phyloP scores from a whole-genome alignment of 37 sponge, comb jelly and placozoan species.

The Aphrocallistes beatrix region DNA sequence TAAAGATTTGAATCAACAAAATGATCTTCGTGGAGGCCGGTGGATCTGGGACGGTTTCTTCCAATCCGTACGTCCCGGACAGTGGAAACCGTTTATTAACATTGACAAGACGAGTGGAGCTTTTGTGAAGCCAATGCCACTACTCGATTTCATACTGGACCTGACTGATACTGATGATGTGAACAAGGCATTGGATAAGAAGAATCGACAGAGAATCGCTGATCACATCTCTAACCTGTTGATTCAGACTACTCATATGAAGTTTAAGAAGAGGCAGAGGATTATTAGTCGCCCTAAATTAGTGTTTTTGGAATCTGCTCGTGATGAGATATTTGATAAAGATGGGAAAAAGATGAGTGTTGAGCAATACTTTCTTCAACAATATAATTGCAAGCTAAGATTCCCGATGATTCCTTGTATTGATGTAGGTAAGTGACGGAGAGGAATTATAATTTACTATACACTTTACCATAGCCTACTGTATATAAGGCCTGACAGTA shows the following conservation, averaged over 20 bases:
- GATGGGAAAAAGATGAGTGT: not conserved
- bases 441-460: not conserved
- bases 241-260: not conserved
- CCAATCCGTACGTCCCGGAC: not conserved
- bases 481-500: too few species aligned
- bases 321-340: constrained; percentile 5
- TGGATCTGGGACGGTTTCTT: constrained; percentile 11
- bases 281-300: not conserved
- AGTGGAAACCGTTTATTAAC: not conserved
- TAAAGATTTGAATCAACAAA: not conserved
- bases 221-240: not conserved
- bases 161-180: not conserved
- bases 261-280: not conserved
- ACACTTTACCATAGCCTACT: not conserved
- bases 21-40: not conserved
- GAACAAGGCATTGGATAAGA: not conserved
- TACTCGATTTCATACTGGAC: not conserved
- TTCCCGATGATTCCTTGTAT: not conserved
- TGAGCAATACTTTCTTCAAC: not conserved
- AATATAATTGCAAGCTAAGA: not conserved
- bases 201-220: not conserved
- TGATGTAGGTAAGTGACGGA: not conserved
- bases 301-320: not conserved
- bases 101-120: constrained; percentile 2
- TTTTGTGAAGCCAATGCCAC: not conserved